Conservation (phyloP, 2,888 invertebrate genomes). For the Zonitis immaculata region DNA sequence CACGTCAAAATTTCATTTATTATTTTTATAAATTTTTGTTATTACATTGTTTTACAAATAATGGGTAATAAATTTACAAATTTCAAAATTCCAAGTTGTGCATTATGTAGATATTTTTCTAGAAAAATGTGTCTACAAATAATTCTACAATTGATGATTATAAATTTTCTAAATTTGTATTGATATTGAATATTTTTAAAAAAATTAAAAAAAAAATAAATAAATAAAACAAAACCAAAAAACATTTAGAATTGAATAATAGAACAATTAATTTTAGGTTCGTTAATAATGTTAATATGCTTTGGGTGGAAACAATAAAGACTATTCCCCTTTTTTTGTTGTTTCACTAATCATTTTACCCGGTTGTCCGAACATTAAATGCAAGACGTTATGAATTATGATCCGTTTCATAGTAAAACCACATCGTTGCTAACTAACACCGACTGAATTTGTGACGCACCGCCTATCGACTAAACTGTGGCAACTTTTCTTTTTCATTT, state of each 20-base stretch:
- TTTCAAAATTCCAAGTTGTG: conserved; percentile 49
- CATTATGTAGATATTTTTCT: conserved; percentile 27
- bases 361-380: conserved; percentile 41
- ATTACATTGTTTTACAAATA: conserved; percentile 36
- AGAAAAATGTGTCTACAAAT: not conserved
- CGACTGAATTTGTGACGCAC: no score
- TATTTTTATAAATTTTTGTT: conserved; percentile 35
- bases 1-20: conserved; percentile 41
- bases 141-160: not conserved
- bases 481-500: no score
- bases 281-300: not conserved
- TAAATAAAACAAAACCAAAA: not conserved
- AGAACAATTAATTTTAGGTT: not conserved
- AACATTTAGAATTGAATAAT: not conserved
- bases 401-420: no score
- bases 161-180: conserved; percentile 3
- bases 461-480: no score
- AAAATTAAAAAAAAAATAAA: no score
- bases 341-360: conserved; percentile 37
- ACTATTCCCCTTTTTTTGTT: conserved; percentile 10
- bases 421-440: no score
- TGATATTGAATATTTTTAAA: no score
- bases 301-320: conserved; percentile 9
- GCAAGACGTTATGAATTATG: not conserved
- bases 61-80: conserved; percentile 48